Conservation (phyloP, 2,888 invertebrate species). For the Drosophila sordidula region DNA sequence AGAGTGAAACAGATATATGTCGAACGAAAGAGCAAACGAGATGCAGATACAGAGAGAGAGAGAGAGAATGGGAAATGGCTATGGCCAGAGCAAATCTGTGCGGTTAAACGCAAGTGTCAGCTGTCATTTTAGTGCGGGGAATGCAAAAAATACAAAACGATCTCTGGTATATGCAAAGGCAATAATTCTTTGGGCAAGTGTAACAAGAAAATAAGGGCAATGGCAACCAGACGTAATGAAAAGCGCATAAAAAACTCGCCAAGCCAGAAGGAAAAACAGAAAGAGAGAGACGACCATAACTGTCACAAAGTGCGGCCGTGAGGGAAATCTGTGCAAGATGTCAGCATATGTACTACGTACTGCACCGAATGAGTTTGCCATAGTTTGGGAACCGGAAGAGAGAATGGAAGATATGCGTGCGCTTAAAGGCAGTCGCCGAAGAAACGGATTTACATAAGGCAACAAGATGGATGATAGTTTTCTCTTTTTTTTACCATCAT, state of each 20-base stretch:
- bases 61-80: constrained; percentile 14
- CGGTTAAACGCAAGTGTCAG: constrained; percentile 80
- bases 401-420: constrained; percentile 34
- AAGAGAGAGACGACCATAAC: constrained; percentile 24
- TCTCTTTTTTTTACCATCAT: constrained; percentile 21
- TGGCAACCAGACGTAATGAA: constrained; percentile 58
- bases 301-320: background rate
- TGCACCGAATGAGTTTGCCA: constrained; percentile 29
- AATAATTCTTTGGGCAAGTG: constrained; percentile 76
- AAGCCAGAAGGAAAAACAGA: constrained; percentile 6
- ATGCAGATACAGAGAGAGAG: background rate
- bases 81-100: constrained; percentile 72
- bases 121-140: constrained; percentile 73
- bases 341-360: constrained; percentile 49
- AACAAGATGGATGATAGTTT: constrained; percentile 56
- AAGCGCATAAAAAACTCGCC: constrained; percentile 40
- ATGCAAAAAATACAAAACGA: constrained; percentile 32
- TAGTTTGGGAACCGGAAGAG: constrained; percentile 1
- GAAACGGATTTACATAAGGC: constrained; percentile 66
- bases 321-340: constrained; percentile 34
- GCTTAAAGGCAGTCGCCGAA: constrained; percentile 15
- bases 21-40: background rate
- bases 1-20: constrained; percentile 25
- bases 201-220: constrained; percentile 70
- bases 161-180: constrained; percentile 59